These are phyloP conservation scores for Coryphaenoides rupestris DNA, from an alignment of 2,113 vertebrate species.

Conservation along the genomic window DNA sequence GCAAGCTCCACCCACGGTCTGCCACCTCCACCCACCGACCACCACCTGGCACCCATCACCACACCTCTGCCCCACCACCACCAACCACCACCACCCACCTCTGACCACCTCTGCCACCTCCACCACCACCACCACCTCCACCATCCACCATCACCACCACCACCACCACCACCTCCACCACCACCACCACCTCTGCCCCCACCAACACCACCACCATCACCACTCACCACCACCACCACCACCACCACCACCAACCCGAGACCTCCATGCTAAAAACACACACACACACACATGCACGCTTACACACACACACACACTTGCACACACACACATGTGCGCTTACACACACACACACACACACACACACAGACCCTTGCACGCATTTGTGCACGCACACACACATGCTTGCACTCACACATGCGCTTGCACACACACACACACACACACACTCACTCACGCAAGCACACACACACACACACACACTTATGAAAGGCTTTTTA, in stretches of 20 bases:
- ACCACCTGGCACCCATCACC: no score
- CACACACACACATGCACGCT: constrained; percentile 3
- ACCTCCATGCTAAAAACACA: background rate
- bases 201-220: no score
- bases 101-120: background rate
- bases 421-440: background rate
- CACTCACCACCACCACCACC: background rate
- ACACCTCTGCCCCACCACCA: background rate
- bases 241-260: no score
- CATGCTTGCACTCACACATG: background rate
- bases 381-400: background rate
- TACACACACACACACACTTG: background rate
- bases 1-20: no score
- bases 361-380: background rate
- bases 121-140: background rate
- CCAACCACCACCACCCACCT: background rate
- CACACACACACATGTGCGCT: background rate
- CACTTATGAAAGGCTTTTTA: background rate
- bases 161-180: background rate
- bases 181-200: no score
- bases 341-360: constrained; percentile 4
- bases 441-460: constrained; percentile 1
- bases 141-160: background rate
- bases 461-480: background rate
- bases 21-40: background rate